phyloP scores from a whole-genome alignment of 2,113 vertebrate genomes.

The Antigone vipio region DNA sequence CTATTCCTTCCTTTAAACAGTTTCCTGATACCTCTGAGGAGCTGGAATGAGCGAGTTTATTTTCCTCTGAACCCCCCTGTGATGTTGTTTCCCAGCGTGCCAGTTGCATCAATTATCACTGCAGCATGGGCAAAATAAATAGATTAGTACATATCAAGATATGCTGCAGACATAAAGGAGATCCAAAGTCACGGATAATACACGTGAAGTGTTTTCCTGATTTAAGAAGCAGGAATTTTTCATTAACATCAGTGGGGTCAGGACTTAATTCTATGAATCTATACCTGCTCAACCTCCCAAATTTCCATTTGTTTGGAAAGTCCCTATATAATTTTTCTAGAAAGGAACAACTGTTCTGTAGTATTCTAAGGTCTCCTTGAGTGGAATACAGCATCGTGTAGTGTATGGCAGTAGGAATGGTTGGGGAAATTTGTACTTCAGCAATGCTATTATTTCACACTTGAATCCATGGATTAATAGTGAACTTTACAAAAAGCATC shows the following conservation, averaged over 20 bases:
- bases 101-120: neutral
- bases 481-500: neutral
- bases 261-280: neutral
- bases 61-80: accelerated
- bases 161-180: accelerated
- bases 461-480: neutral
- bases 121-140: neutral
- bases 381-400: neutral
- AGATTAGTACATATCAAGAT: neutral
- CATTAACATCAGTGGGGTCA: neutral
- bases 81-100: neutral
- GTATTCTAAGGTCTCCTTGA: neutral
- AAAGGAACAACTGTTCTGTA: neutral
- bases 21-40: neutral
- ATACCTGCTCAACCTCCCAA: neutral
- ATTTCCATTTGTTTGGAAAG: neutral
- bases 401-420: neutral
- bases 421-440: neutral
- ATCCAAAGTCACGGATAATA: neutral
- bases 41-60: neutral
- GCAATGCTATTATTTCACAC: neutral
- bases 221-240: neutral
- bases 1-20: neutral
- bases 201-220: neutral
- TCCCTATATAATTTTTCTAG: neutral